Evolutionary conservation across 2,888 invertebrate genomes (phyloP), one percentile per base, ranked within the genome.

Genomic region (Pristionchus maxplancki): DNA sequence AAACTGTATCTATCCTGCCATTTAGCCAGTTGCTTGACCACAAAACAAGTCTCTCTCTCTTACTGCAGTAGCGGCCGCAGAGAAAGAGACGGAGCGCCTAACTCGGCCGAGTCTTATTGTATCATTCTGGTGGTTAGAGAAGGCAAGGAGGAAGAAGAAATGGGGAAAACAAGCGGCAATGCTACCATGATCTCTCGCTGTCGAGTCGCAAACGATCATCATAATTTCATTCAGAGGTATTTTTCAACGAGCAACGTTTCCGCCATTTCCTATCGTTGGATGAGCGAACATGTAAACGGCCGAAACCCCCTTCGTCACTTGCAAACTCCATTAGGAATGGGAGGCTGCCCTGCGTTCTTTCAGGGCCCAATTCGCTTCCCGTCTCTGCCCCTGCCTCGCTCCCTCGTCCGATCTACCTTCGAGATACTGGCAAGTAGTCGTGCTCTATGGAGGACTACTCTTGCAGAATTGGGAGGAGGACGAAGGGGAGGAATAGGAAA

Each of bases 71-170:
- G 31, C 13, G 13, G 64, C 34, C 11, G 28, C 34, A 67, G 81
- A 81, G 81, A 44, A 37, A 37, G 81, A 81, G 81, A 24, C 20
- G 31, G 34, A 37, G 48, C 40, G 64, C 64, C 64, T 67, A 67
- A 67, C 64, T 67, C 64, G 64, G 64, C n/a, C n/a, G 31, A 67
- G 64, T 67, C 64, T 67, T 67, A 67, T 67, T 67, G 64, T 67
- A 67, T 67, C 64, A 67, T 67, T 67, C 64, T 67, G 64, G 64
- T 67, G 34, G 64, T 31, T 67, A 34, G 64, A 67, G 64, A 48
- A 81, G 81, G 81, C n/a, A 44, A 81, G 40, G 74, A 78, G 40
- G 78, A 78, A 31, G 82, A 50, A 82, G 82, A 81, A 44, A 81
- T 82, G 53, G 82, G n/a, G 20, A 82, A 82, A 34, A 48, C 20